Evolutionary conservation across 2,113 vertebrate genomes (phyloP).

Genomic region (Oriolus oriolus): DNA sequence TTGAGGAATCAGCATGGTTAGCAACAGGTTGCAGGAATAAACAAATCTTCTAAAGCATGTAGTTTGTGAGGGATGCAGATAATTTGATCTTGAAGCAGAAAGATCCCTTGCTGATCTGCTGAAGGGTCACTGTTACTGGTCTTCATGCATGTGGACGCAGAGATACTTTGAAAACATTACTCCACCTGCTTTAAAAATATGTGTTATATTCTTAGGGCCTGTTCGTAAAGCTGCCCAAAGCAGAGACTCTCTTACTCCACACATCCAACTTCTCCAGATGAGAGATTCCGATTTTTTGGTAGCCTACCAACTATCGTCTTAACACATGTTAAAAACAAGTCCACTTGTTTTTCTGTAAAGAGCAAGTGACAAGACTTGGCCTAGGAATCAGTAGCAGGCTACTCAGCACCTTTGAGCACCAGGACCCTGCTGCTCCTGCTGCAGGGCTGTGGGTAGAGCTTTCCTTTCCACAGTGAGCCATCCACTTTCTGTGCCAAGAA

Average conservation of each 20-base stretch:
- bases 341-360: neutral
- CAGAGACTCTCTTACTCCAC: neutral
- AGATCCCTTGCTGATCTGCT: neutral
- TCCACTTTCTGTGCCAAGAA: neutral
- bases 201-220: neutral
- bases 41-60: neutral
- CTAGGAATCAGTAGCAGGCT: neutral
- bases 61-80: neutral
- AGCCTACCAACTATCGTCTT: neutral
- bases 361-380: neutral
- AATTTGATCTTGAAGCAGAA: neutral
- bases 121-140: neutral
- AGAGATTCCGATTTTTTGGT: neutral
- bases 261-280: accelerated
- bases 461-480: neutral
- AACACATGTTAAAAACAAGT: neutral
- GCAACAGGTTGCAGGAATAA: neutral
- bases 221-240: neutral
- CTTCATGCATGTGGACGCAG: neutral
- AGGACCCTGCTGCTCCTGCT: neutral
- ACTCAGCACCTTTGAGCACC: neutral
- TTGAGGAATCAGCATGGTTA: neutral
- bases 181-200: neutral
- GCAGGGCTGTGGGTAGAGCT: neutral
- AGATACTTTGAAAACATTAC: neutral